Base-by-base conservation (phyloP, 2,888 invertebrate genomes). In the Mactromeris polynyma region DNA sequence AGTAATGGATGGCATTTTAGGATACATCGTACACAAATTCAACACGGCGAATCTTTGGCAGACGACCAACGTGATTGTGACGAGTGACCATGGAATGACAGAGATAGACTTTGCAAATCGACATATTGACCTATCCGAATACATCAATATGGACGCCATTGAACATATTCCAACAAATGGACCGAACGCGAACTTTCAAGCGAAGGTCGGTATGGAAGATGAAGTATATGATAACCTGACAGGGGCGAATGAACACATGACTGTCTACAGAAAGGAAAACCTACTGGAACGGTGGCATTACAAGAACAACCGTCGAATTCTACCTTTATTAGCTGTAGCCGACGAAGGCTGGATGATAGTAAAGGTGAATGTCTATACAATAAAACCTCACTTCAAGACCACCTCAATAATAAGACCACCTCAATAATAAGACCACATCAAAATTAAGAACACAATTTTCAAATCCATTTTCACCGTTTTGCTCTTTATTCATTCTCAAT, bases 271-370 rank as follows among this genome's bases (percentile, higher is more conserved):
- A 93, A 97, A 97, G 93, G 96, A 97, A n/a, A 97, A 98, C 21
- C 97, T 98, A 83, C 97, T 97, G 0, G 96, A 97, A 6, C 93
- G 94, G 33, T 98, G 97, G 97, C 97, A 98, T 95, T 98, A 97
- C 93, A 97, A 97, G 84, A 97, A 98, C 91, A 97, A 97, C 94
- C 94, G 96, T 17, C 96, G 98, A 81, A 97, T 97, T 21, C 97
- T 97, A 36, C 97, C 98, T 0, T 97, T 98, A 90, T 96, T 98
- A 82, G 96, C 97, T 0, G 97, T 98, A 46, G 98, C 98, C 0
- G 97, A 98, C 91, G 96, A 97, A 46, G 97, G 97, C 21, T 98
- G 97, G 96, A 97, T 88, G 11, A 91, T 96, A 31, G 90, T 90
- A 3, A 89, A 82, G 91, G 95, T 95, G 64, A 33, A 6, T 46